These are phyloP conservation scores for Lepus timidus DNA, from an alignment of 2,113 vertebrate species.

Conservation along the genomic window DNA sequence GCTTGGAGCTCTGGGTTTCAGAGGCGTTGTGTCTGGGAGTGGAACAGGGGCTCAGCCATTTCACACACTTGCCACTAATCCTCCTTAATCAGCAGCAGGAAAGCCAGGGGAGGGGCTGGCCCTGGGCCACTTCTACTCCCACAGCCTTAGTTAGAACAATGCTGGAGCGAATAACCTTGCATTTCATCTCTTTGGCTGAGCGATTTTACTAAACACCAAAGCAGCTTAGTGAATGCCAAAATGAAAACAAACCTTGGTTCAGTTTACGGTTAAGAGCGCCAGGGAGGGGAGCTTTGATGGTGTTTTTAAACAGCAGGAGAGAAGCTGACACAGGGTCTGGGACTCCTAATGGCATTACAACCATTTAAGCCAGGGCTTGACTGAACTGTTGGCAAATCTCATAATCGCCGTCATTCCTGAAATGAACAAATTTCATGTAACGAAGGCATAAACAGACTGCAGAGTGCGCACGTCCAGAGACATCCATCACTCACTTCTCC, in stretches of 20 bases:
- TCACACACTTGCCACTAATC: constrained; percentile 61
- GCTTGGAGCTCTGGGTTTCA: not conserved
- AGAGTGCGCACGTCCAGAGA: not conserved
- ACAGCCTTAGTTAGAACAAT: constrained; percentile 51
- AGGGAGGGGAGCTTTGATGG: constrained; percentile 71
- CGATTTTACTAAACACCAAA: constrained; percentile 85
- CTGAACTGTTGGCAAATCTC: constrained; percentile 79
- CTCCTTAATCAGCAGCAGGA: constrained; percentile 59
- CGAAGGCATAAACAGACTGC: constrained; percentile 6
- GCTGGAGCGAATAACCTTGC: constrained; percentile 75
- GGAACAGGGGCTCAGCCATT: constrained; percentile 4
- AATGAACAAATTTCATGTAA: constrained; percentile 73
- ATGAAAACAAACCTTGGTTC: constrained; percentile 82
- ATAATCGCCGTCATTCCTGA: constrained; percentile 72
- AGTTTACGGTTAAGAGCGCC: constrained; percentile 60
- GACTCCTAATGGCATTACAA: constrained; percentile 83
- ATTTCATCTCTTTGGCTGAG: constrained; percentile 77
- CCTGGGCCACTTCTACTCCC: constrained; percentile 58
- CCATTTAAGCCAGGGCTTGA: constrained; percentile 78
- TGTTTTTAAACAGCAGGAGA: constrained; percentile 29
- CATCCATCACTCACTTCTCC: not conserved
- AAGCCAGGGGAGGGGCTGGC: constrained; percentile 4
- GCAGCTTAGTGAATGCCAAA: constrained; percentile 80
- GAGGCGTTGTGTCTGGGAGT: constrained; percentile 33
- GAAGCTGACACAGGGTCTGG: constrained; percentile 70